Conservation (phyloP, 2,113 vertebrate genomes). For the Nematolebias whitei region DNA sequence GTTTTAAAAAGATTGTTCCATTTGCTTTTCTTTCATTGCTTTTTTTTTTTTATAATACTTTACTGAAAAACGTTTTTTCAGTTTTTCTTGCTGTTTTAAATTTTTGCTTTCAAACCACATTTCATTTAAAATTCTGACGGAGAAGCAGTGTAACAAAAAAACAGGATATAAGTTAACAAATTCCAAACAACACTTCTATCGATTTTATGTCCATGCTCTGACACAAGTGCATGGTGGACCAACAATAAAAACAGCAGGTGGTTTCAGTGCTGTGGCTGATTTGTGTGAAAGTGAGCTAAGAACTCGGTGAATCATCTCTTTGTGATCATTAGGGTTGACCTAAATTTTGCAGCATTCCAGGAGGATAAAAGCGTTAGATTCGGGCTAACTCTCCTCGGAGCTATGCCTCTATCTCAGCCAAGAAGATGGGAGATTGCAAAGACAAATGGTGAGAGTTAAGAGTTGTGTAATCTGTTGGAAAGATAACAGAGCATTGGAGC, state of each 20-base stretch:
- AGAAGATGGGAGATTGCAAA: slow-evolving; percentile 23
- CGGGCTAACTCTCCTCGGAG: slow-evolving; percentile 11
- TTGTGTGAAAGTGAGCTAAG: background rate
- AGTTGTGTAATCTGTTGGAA: slow-evolving; percentile 13
- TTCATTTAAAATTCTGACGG: background rate
- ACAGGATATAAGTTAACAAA: background rate
- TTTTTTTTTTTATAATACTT: too few species aligned
- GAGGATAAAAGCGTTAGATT: slow-evolving; percentile 28
- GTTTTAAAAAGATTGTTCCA: background rate
- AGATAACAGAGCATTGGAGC: slow-evolving; percentile 17
- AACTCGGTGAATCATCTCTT: slow-evolving; percentile 24
- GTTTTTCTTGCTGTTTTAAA: background rate
- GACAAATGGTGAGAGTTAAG: slow-evolving; percentile 11
- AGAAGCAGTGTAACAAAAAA: too few species aligned
- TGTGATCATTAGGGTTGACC: slow-evolving; percentile 4
- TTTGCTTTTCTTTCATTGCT: background rate
- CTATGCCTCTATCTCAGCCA: background rate
- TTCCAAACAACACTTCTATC: background rate
- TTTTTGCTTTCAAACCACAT: background rate
- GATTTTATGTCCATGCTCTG: background rate
- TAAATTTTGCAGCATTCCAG: slow-evolving; percentile 27
- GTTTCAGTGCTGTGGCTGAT: background rate
- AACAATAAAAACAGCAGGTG: background rate
- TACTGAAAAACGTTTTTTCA: too few species aligned
- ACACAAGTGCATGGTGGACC: background rate